Evolutionary conservation across 2,888 invertebrate species (phyloP).

Genomic region (Diplazon laetatorius): DNA sequence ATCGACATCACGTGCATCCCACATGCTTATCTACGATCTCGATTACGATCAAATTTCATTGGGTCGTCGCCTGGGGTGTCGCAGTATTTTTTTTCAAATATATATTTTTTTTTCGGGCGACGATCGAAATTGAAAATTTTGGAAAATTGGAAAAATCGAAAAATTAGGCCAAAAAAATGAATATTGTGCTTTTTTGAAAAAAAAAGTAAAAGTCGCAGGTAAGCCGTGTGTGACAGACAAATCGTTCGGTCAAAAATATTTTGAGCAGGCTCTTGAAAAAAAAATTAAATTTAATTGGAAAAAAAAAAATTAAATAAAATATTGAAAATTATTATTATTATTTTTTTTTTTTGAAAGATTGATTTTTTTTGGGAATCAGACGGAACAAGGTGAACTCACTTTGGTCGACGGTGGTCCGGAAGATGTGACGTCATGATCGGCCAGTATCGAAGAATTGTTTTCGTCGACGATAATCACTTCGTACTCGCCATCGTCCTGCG

Average conservation of each 20-base stretch:
- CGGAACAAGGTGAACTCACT: constrained; percentile 83
- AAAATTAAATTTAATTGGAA: background rate
- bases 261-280: constrained; percentile 4
- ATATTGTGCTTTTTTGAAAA: constrained; percentile 11
- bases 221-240: constrained; percentile 38
- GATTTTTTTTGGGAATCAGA: background rate
- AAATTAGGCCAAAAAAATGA: background rate
- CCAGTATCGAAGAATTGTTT: constrained; percentile 91
- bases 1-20: constrained; percentile 56
- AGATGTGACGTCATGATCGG: constrained; percentile 90
- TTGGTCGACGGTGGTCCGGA: constrained; percentile 92
- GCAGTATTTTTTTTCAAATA: background rate
- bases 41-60: constrained; percentile 33
- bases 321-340: background rate
- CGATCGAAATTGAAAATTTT: background rate
- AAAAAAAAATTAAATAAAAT: background rate
- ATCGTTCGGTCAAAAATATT: constrained; percentile 21
- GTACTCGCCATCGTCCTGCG: constrained; percentile 92
- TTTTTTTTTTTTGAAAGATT: no score
- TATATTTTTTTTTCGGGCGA: background rate
- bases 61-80: constrained; percentile 33
- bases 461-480: constrained; percentile 96
- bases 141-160: background rate
- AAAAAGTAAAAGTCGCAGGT: constrained; percentile 35
- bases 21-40: constrained; percentile 56